A percentile compares a stretch with the other conserved stretches of the same genome.
phyloP scores from a whole-genome alignment of 2,888 invertebrate genomes.

The Tinea semifulvella region DNA sequence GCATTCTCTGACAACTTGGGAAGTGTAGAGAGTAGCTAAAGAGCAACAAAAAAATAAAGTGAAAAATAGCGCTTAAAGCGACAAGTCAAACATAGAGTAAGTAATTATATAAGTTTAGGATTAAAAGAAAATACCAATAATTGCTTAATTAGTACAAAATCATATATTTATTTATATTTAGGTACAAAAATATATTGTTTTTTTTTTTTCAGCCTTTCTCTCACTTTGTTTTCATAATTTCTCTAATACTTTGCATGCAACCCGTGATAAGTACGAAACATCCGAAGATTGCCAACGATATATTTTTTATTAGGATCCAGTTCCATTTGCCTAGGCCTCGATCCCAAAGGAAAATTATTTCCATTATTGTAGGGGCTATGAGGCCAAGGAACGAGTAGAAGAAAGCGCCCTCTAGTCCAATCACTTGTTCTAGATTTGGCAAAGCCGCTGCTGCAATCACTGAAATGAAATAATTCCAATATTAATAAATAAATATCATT shows the following conservation, averaged over 20 bases:
- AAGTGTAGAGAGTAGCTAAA: no score
- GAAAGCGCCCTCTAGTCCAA: slow-evolving; percentile 61
- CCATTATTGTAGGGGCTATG: slow-evolving; percentile 76
- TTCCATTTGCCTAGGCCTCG: slow-evolving; percentile 70
- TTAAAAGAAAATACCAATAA: no score
- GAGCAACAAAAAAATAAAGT: no score
- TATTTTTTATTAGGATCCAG: slow-evolving; percentile 76
- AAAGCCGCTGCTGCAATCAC: slow-evolving; percentile 50
- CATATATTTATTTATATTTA: slow-evolving; percentile 3
- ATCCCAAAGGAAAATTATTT: slow-evolving; percentile 76
- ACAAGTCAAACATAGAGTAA: no score
- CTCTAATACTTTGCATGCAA: slow-evolving; percentile 53
- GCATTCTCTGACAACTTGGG: no score
- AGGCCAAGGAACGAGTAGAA: slow-evolving; percentile 79
- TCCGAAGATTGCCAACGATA: slow-evolving; percentile 67
- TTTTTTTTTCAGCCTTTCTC: slow-evolving; percentile 16
- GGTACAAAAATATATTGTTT: not conserved
- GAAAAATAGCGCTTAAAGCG: no score
- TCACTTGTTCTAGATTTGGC: slow-evolving; percentile 52
- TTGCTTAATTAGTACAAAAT: not conserved
- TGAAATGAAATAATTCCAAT: slow-evolving; percentile 24
- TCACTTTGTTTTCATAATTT: slow-evolving; percentile 36
- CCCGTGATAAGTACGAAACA: slow-evolving; percentile 75
- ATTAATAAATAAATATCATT: not conserved
- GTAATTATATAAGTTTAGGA: no score